phyloP scores from a whole-genome alignment of 2,888 invertebrate species.

The Tetranychus truncatus region DNA sequence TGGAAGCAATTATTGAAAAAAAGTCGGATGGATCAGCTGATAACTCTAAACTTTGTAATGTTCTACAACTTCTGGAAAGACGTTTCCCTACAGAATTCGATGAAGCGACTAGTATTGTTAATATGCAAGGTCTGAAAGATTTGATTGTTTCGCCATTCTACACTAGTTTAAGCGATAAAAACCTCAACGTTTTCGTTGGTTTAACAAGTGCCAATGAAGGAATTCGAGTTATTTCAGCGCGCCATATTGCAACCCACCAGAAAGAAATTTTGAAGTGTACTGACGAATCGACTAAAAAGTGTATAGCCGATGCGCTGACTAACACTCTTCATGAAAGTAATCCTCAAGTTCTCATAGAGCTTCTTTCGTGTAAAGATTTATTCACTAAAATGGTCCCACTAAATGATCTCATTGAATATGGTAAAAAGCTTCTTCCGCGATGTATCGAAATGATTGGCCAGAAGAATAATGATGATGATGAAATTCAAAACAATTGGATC shows the following conservation, averaged over 20 bases:
- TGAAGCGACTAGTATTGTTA: not conserved
- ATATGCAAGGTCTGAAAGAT: not conserved
- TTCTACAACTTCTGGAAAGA: slow-evolving; percentile 9
- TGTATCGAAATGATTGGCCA: slow-evolving; percentile 2
- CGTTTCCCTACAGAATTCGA: slow-evolving; percentile 15
- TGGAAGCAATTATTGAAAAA: not conserved
- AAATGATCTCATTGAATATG: not conserved
- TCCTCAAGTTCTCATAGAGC: not conserved
- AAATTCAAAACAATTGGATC: not conserved
- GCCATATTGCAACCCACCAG: not conserved
- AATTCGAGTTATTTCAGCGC: not conserved
- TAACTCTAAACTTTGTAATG: not conserved
- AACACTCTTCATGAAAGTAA: not conserved
- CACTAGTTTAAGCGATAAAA: not conserved
- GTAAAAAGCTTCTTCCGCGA: slow-evolving; percentile 7
- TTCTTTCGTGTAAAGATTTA: not conserved
- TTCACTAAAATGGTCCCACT: not conserved
- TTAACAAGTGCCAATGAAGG: slow-evolving; percentile 10
- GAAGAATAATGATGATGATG: not conserved
- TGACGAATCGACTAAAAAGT: not conserved
- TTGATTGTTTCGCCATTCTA: slow-evolving; percentile 6
- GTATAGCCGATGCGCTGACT: not conserved
- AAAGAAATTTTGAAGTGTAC: not conserved
- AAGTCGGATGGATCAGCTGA: not conserved
- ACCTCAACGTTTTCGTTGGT: slow-evolving; percentile 13